Conservation (phyloP, 2,888 invertebrate genomes). For the Ophraella communa region DNA sequence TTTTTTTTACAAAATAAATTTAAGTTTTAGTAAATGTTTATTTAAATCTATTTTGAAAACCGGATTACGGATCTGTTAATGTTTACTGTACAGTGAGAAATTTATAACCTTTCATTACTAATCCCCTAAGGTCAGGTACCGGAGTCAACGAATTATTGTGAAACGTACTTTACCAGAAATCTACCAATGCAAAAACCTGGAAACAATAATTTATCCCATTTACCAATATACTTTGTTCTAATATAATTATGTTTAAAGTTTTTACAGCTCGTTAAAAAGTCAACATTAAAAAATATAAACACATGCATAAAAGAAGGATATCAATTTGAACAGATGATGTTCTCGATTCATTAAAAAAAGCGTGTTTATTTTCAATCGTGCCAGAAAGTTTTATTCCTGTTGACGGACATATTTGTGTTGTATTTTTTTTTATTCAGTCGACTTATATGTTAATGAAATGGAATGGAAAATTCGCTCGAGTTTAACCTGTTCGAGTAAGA, state of each 20-base stretch:
- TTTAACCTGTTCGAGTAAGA: not conserved
- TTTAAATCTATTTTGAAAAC: too few relatives aligned
- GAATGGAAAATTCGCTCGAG: constrained; percentile 14
- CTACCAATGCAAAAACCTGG: too few relatives aligned
- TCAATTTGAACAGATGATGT: constrained; percentile 1
- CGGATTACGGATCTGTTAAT: too few relatives aligned
- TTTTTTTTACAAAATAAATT: too few relatives aligned
- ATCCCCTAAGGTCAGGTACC: too few relatives aligned
- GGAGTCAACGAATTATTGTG: too few relatives aligned
- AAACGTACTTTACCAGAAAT: too few relatives aligned
- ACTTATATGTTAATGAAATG: constrained; percentile 20
- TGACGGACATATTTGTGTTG: constrained; percentile 18
- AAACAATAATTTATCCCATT: too few relatives aligned
- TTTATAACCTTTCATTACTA: too few relatives aligned
- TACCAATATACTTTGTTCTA: not conserved
- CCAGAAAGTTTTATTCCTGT: constrained; percentile 19
- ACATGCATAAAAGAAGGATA: not conserved
- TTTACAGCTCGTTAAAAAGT: not conserved
- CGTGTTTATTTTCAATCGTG: constrained; percentile 10
- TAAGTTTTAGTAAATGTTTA: too few relatives aligned
- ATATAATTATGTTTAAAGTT: not conserved
- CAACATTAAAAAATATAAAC: not conserved
- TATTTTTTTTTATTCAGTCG: constrained; percentile 14
- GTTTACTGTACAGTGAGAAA: too few relatives aligned
- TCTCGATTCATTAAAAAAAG: constrained; percentile 5